These are phyloP conservation scores for Smutsia gigantea DNA, from an alignment of 2,797 vertebrate genomes.

Conservation along the genomic window DNA sequence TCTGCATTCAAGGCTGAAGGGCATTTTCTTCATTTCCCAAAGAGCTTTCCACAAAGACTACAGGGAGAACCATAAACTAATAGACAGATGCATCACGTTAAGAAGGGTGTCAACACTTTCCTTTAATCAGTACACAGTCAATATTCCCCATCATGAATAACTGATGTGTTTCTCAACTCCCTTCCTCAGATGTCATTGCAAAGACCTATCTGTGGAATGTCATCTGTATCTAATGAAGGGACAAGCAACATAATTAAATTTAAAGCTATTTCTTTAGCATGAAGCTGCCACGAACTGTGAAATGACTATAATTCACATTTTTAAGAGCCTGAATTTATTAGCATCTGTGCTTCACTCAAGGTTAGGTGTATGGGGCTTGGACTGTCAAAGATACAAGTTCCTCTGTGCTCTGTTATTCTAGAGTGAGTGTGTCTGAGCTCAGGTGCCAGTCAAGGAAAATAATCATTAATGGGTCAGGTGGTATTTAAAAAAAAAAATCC, in stretches of 20 bases:
- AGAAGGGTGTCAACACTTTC: slow-evolving; percentile 67
- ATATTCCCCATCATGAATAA: slow-evolving; percentile 82
- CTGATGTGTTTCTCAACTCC: slow-evolving; percentile 82
- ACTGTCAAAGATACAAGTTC: slow-evolving; percentile 65
- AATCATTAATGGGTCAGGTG: slow-evolving; percentile 35
- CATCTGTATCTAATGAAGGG: slow-evolving; percentile 83
- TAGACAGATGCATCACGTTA: slow-evolving; percentile 68
- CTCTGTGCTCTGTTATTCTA: slow-evolving; percentile 56
- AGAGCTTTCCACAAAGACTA: slow-evolving; percentile 65
- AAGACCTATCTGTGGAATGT: slow-evolving; percentile 83
- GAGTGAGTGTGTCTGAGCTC: neutral
- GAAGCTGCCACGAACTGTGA: slow-evolving; percentile 83
- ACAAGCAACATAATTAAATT: slow-evolving; percentile 85
- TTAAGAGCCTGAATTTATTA: slow-evolving; percentile 86
- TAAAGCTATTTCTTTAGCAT: slow-evolving; percentile 82
- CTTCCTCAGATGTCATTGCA: slow-evolving; percentile 84
- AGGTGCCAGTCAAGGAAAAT: slow-evolving; percentile 41
- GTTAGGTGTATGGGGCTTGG: slow-evolving; percentile 71
- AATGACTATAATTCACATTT: slow-evolving; percentile 86
- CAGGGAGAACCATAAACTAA: slow-evolving; percentile 65
- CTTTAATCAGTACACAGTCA: slow-evolving; percentile 80
- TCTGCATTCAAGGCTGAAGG: slow-evolving; percentile 64
- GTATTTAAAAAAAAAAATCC: slow-evolving; percentile 37
- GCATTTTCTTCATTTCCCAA: slow-evolving; percentile 68
- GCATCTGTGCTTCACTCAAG: slow-evolving; percentile 84